A percentile compares a stretch with the other conserved stretches of the same genome.
Evolutionary conservation across 2,888 invertebrate genomes (phyloP).

Genomic region (Spialia ferax): DNA sequence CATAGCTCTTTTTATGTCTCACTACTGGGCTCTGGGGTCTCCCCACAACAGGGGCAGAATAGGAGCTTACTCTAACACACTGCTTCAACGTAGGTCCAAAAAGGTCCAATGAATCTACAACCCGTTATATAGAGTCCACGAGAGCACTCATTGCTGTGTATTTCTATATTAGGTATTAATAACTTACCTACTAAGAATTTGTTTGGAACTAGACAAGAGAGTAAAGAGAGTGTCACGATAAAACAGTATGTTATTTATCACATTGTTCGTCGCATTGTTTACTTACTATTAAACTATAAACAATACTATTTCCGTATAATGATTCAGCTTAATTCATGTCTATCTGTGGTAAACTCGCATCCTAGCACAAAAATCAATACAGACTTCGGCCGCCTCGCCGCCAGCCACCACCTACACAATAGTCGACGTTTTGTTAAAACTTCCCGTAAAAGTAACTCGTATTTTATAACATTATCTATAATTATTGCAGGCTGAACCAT

Average conservation of each 20-base stretch:
- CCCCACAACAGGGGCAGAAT: no score
- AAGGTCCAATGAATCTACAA: no score
- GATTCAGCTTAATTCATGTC: neutral
- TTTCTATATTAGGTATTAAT: no score
- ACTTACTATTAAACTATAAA: neutral
- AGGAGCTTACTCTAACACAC: no score
- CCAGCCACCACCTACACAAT: slow-evolving; percentile 44
- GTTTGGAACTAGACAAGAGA: slow-evolving; percentile 4
- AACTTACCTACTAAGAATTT: neutral
- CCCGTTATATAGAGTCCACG: no score
- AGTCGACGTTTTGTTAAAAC: neutral
- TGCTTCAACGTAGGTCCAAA: no score
- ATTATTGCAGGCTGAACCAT: neutral
- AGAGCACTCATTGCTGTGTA: no score
- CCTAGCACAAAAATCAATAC: slow-evolving; percentile 51
- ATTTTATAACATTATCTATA: neutral
- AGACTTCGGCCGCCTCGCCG: slow-evolving; percentile 23
- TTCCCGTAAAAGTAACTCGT: neutral
- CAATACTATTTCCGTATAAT: neutral
- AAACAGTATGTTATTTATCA: neutral
- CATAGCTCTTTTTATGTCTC: no score
- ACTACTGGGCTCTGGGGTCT: no score
- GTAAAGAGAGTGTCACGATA: slow-evolving; percentile 16
- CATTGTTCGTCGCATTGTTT: neutral
- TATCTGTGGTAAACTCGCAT: slow-evolving; percentile 29